Base-by-base conservation (phyloP, 2,888 invertebrate genomes). In the Scaptomyza caliginosa region DNA sequence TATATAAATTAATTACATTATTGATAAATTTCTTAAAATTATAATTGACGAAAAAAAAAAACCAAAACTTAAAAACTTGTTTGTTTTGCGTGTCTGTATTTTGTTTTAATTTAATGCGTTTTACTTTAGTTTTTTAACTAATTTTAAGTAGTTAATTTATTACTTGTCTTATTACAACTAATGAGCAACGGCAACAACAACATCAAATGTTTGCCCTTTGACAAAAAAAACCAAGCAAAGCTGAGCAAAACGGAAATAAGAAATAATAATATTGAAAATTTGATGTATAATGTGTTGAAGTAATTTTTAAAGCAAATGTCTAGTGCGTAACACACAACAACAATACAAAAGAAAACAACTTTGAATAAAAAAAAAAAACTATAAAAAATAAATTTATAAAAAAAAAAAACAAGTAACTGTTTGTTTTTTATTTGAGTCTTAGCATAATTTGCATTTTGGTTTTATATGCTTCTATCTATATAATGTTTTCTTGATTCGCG, bases 131-230 rank as follows among this genome's bases (percentile, higher is more conserved):
- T 86, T 74, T 76, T 89, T 88, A 82, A 82, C 86, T 89, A 88
- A 87, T 89, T 86, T 86, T 89, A 89, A 89, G 89, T 89, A 89
- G 89, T 85, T 89, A 89, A 89, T 86, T 89, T 89, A 88, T 89
- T 88, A 68, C 77, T 84, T 86, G 74, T 78, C 64, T 66, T 65
- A 62, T 19, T 39, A n/a, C 11, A 39, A 13, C 7, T 7, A 26
- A 23, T 7, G 55, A 43, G 58, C 57, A 52, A 60, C 40, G 50
- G 43, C 45, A 48, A 46, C 42, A 52, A 43, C 51, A 52, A 36
- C 17, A 54, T 48, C 43, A 67, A 54, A 11, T 28, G 5, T 34
- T 49, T 60, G 50, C 38, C 26, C 26, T 8, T 26, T 26, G 8
- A 19, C 11, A 38, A 17, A 39, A 39, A 10, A 17, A 39, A 39